Evolutionary conservation across 2,888 invertebrate genomes (phyloP), one percentile per base, ranked within the genome.

Genomic region (Synanthedon myopaeformis): DNA sequence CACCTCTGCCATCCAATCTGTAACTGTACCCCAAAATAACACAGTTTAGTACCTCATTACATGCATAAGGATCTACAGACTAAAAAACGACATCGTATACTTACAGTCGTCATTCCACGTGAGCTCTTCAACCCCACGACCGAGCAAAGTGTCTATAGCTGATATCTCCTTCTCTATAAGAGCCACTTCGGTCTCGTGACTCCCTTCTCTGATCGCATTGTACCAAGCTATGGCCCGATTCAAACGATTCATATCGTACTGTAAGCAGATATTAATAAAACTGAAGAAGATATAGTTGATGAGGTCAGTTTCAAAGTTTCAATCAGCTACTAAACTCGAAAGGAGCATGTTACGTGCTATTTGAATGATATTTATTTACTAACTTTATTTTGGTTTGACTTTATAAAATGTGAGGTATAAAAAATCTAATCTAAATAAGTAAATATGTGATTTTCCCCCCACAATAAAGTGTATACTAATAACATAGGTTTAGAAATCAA

Each of bases 31-130:
- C 17, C 10, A 12, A 51, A 45, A 1, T 13, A 45, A 45, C 10
- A 35, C 35, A 45, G 45, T 45, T 45, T n/a, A 42, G 42, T 42
- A 45, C 45, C 35, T 45, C 13, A 45, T 12, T 45, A 1, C 2
- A 10, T n/a, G n/a, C 42, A 42, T n/a, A 11, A 4, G 13, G 11
- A 45, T 12, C n/a, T 3, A 42, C 5, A 42, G n/a, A 42, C 5
- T 45, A 13, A n/a, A 5, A 42, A 12, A 42, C 6, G 42, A n/a
- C 42, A 42, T 5, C 11, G 10, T 4, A 45, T 45, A 71, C 88
- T 84, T 80, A 96, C 96, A 93, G 66, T 93, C 91, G 55, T 91
- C 91, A 59, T 92, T 92, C 97, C 97, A 98, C 53, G 91, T 94
- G 50, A 94, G 88, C 35, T 90, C 88, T 41, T 88, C 86, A 54